Base-by-base conservation (phyloP, 2,797 vertebrate species). In the Microhierax caerulescens region DNA sequence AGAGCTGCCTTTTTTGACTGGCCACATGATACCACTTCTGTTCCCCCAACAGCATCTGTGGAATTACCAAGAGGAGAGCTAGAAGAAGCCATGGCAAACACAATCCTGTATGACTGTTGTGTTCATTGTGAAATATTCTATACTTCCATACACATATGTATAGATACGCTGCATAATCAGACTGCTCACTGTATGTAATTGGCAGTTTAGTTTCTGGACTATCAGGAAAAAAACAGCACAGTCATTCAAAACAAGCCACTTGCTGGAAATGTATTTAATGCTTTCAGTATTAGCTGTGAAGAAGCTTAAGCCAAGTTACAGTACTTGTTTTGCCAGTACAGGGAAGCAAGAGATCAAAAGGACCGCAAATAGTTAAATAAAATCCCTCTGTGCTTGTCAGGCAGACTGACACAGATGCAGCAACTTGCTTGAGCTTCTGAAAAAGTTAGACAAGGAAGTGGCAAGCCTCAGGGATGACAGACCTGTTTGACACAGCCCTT, bases 311-410 rank as follows among this genome's bases (percentile, higher is more conserved):
- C 51, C 74, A 82, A 76, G 59, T 79, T 56, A 85, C 88, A 48
- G 51, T 81, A 86, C 88, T 95, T 69, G 88, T 76, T 93, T 88
- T 69, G 54, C 67, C 43, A 50, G 70, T 70, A 57, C 47, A 76
- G 61, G 37, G 37, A 94, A 86, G 18, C 36, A 48, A 86, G 63
- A 92, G 79, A 93, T 90, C 79, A 94, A 76, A 95, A 90, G 72
- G 75, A 85, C 85, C 90, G 90, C 93, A 92, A 85, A 82, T 8
- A 73, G 85, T 90, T 93, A 95, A 95, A 85, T 63, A 74, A 67
- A 19, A 79, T 45, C 56, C 48, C 53, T 82, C 21, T 47, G 39
- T 32, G 77, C 57, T 43, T 79, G 85, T 54, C 68, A 73, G 57
- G 41, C 56, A 65, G 79, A 74, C 37, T 68, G 72, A 50, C 65